Evolutionary conservation across 2,888 invertebrate species (phyloP).

Genomic region (Ctenicera cuprea): DNA sequence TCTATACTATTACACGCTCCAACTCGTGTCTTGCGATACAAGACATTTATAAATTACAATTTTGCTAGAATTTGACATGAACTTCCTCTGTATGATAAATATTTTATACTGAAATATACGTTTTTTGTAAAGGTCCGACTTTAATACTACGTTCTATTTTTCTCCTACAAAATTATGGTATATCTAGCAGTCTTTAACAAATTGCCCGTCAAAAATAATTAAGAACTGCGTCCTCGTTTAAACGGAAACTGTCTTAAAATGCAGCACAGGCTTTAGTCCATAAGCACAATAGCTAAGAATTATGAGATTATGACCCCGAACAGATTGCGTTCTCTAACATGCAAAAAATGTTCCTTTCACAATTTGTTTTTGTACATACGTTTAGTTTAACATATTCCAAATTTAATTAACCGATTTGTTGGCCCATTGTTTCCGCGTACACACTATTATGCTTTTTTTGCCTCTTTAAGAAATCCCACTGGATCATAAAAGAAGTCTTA

Average conservation of each 20-base stretch:
- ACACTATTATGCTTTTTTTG: background rate
- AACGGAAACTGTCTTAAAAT: background rate
- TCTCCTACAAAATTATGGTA: background rate
- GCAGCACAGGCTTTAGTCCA: background rate
- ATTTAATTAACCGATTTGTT: slow-evolving; percentile 27
- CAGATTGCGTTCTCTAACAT: slow-evolving; percentile 20
- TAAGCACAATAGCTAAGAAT: background rate
- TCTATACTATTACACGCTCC: no score
- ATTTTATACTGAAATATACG: no score
- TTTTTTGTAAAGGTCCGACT: no score
- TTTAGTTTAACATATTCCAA: background rate
- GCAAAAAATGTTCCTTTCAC: slow-evolving; percentile 27
- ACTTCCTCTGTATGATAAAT: no score
- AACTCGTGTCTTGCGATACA: no score
- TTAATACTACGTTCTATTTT: no score
- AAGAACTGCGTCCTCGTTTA: background rate
- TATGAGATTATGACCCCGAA: slow-evolving; percentile 29
- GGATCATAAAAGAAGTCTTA: background rate
- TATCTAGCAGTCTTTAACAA: background rate
- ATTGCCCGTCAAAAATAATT: background rate
- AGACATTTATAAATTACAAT: no score
- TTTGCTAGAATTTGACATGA: no score
- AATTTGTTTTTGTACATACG: slow-evolving; percentile 16
- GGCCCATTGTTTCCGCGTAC: slow-evolving; percentile 15
- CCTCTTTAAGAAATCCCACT: background rate